Conservation (phyloP, 2,113 vertebrate genomes). For the Orycteropus afer region DNA sequence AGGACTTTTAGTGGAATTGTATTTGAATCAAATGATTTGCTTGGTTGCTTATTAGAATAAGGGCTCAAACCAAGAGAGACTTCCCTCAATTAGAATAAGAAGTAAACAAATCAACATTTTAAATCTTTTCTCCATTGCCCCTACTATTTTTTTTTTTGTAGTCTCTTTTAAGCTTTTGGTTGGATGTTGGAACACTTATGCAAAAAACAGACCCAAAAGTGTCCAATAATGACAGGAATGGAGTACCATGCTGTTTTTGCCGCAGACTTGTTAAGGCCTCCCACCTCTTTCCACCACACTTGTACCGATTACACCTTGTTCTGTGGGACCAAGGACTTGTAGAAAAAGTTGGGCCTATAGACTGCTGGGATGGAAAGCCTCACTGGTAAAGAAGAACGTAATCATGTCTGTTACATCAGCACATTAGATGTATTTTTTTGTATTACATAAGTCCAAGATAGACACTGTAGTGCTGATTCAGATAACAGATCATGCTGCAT, state of each 20-base stretch:
- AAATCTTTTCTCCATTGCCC: background rate
- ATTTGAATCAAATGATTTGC: slow-evolving; percentile 46
- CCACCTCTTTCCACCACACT: background rate
- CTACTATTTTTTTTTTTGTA: background rate
- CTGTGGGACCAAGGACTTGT: background rate
- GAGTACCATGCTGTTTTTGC: slow-evolving; percentile 11
- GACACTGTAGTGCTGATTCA: slow-evolving; percentile 28
- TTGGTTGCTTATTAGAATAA: slow-evolving; percentile 43
- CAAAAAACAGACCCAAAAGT: slow-evolving; percentile 32
- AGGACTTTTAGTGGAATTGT: slow-evolving; percentile 54
- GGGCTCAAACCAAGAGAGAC: slow-evolving; percentile 22
- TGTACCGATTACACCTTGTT: background rate
- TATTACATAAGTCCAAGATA: slow-evolving; percentile 61
- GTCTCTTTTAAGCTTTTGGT: slow-evolving; percentile 19
- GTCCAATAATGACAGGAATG: background rate
- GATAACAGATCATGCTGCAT: slow-evolving; percentile 34
- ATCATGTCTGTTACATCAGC: slow-evolving; percentile 2
- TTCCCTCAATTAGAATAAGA: background rate
- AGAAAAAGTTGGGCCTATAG: slow-evolving; percentile 19
- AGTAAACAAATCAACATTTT: slow-evolving; percentile 4
- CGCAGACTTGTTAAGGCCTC: background rate
- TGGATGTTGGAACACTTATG: slow-evolving; percentile 29
- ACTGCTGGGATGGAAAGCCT: background rate
- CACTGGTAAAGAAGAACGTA: slow-evolving; percentile 4
- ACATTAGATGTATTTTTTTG: slow-evolving; percentile 25